Percentiles rank a stretch among this genome's conserved stretches.
These are phyloP conservation scores for Drosophila pallidifrons DNA, from an alignment of 1,140 invertebrate species.

Conservation along the genomic window DNA sequence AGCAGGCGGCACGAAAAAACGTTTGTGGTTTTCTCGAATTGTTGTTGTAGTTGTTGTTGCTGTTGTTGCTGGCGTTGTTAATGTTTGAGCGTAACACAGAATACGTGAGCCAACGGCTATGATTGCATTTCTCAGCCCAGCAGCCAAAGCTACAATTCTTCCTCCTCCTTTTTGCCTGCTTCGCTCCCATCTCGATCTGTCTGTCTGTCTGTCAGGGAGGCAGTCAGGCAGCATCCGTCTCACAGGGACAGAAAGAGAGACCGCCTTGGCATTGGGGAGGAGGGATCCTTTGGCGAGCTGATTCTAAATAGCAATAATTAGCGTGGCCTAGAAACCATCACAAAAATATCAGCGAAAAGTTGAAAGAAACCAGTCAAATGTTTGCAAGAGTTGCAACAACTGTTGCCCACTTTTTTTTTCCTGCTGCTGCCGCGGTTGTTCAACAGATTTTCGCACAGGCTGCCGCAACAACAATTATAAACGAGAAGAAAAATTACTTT, in stretches of 20 bases:
- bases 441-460: conserved; percentile 68
- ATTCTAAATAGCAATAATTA: conserved; percentile 83
- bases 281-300: conserved; percentile 39
- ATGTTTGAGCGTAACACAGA: conserved; percentile 81
- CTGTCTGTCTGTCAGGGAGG: neutral
- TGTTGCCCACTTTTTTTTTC: conserved; percentile 6
- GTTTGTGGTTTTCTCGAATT: conserved; percentile 65
- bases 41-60: conserved; percentile 50
- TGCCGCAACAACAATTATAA: conserved; percentile 68
- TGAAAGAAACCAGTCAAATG: conserved; percentile 46
- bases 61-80: conserved; percentile 71
- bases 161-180: neutral
- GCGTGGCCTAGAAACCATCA: conserved; percentile 82
- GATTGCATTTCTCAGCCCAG: conserved; percentile 72
- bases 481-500: conserved; percentile 74
- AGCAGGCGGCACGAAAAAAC: conserved; percentile 75
- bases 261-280: conserved; percentile 27
- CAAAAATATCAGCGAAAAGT: conserved; percentile 36
- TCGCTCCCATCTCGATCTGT: neutral
- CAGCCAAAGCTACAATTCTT: conserved; percentile 32
- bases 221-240: conserved; percentile 3
- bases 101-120: conserved; percentile 80
- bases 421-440: neutral
- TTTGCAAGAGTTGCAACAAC: conserved; percentile 29
- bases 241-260: neutral